Evolutionary conservation across 2,888 invertebrate genomes (phyloP), one percentile per base, ranked within the genome.

Genomic region (Chrysina gloriosa): DNA sequence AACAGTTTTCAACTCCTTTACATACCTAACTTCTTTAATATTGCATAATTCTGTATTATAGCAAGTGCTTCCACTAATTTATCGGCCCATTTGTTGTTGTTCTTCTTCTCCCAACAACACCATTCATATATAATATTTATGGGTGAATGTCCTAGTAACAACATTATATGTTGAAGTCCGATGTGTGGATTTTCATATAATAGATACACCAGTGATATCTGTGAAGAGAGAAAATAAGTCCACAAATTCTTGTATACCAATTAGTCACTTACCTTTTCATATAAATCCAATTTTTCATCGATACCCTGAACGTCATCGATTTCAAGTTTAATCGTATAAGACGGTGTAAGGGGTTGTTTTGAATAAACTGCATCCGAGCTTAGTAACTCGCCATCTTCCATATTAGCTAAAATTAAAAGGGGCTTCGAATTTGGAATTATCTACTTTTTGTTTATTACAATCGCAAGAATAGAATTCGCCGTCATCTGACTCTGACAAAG

Each of bases 31-130:
- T 82, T 83, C 6, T 79, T 77, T 21, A 86, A 58, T 2, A 84
- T 77, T 63, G 76, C 72, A 27, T 78, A 80, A 71, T 85, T 84
- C 65, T 84, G 81, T 9, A 88, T 84, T 16, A 88, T 83, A 65
- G 84, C 81, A 16, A 88, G 72, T 0, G 86, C 85, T 79, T 89
- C 88, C 0, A 88, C 67, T 0, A 88, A 70, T 71, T 82, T 80
- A 0, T 77, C 72, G 21, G 82, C 79, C 87, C 88, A 88, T 14
- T 79, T 73, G 1, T 61, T 47, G 56, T 79, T 77, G 0, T 67
- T 69, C 14, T 77, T 72, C 1, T 71, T 69, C 65, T 76, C 68
- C 21, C 69, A 23, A 3, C 31, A 29, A 1, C 80, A 74, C 79
- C 83, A 83, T 42, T 76, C 71, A 7, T 71, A 58, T 7, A 84